Conservation (phyloP, 2,797 vertebrate species). For the Clarias pachynema region DNA sequence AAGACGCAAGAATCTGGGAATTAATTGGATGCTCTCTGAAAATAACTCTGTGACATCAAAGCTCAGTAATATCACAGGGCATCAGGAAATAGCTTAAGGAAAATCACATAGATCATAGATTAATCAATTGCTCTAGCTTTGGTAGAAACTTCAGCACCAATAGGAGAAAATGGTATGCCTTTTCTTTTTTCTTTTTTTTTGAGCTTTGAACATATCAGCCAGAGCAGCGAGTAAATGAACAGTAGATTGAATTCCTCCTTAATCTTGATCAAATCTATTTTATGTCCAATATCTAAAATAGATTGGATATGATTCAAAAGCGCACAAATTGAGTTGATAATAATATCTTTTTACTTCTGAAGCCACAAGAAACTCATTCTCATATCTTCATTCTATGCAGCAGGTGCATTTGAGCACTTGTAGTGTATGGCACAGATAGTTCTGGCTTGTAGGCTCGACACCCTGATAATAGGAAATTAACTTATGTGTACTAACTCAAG, state of each 20-base stretch:
- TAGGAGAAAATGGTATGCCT: constrained; percentile 9
- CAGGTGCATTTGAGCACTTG: constrained; percentile 7
- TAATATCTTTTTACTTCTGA: background rate
- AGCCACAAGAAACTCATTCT: background rate
- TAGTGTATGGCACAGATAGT: background rate
- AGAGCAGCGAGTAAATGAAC: background rate
- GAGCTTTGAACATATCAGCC: constrained; percentile 3
- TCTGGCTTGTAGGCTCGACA: constrained; percentile 17
- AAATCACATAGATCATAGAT: constrained; percentile 57
- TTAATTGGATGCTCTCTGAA: constrained; percentile 61
- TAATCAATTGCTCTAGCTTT: constrained; percentile 53
- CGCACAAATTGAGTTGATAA: background rate
- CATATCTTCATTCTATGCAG: background rate
- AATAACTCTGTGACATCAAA: constrained; percentile 60
- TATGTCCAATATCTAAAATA: background rate
- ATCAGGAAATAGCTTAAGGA: constrained; percentile 63
- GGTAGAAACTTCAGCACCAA: background rate
- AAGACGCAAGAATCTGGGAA: constrained; percentile 59
- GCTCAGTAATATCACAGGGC: constrained; percentile 66
- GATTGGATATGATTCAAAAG: background rate
- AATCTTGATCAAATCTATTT: background rate
- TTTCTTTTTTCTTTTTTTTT: background rate
- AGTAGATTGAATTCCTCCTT: too few relatives aligned
- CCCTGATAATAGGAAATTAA: constrained; percentile 22
- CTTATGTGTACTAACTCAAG: background rate